Base-by-base conservation (phyloP, 2,113 vertebrate species). In the Nannospalax galili region DNA sequence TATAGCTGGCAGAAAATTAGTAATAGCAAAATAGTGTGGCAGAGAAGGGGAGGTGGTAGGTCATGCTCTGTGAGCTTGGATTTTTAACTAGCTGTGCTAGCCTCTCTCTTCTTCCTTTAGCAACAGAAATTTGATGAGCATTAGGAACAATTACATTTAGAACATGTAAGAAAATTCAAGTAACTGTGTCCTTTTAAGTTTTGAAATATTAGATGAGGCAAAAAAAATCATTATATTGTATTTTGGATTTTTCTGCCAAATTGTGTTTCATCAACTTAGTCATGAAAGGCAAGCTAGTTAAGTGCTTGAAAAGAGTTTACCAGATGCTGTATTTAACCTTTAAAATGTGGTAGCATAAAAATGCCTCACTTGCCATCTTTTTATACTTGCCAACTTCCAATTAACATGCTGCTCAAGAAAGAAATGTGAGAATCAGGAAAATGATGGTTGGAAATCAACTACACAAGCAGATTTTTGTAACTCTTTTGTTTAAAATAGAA, bases 71-170 rank as follows among this genome's bases (percentile, higher is more conserved):
- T 78, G 90, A 87, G 90, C 97, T 95, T 95, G 70, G 86, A 91
- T 97, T 98, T n/a, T 98, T 88, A 96, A 97, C 65, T 94, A 95
- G 40, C 64, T 65, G 8, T 7, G 26, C 64, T 28, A 65, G 26
- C 64, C 64, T 24, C 58, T 52, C 48, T 24, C 58, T 52, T 11
- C 48, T 52, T 52, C 11, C 48, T 52, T 52, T 64, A 92, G 48
- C 62, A 78, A 26, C 77, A 67, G 64, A 93, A 77, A 30, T 37
- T 87, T 58, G 52, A 77, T 37, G 94, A 95, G 64, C 74, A 69
- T 95, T 80, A 90, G 77, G 93, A 65, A 48, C 26, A 94, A 75
- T 96, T 93, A 48, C 22, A 24, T 88, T 96, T 88, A 82, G 87
- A 89, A 67, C 8, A 67, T 37, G 24, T 78, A 95, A 45, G 48